Percentiles rank a stretch among this genome's conserved stretches.
Conservation (phyloP, 2,113 vertebrate genomes). For the Lanius collurio region DNA sequence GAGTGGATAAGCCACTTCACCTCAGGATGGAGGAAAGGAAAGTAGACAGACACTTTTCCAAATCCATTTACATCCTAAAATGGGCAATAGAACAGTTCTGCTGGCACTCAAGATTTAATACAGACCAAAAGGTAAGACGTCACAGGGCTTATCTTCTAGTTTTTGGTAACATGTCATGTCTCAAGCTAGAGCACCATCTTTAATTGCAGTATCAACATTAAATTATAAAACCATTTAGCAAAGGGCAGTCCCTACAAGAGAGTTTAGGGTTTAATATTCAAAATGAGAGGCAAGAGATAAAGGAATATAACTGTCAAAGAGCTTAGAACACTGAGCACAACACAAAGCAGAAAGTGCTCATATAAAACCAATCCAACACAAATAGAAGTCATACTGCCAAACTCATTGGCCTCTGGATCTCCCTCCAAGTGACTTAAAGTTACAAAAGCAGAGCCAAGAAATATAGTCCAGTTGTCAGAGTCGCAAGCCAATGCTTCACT, state of each 20-base stretch:
- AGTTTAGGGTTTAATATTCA: background rate
- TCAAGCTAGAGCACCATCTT: background rate
- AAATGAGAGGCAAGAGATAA: background rate
- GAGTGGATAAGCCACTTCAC: slow-evolving; percentile 55
- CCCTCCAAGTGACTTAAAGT: background rate
- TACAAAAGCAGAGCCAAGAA: background rate
- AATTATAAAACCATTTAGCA: background rate
- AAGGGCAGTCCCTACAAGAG: background rate
- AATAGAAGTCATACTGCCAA: background rate
- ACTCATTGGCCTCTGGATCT: background rate
- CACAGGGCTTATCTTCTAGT: background rate
- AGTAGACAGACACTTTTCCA: slow-evolving; percentile 42
- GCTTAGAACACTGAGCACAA: background rate
- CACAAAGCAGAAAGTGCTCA: background rate
- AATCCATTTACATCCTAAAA: slow-evolving; percentile 49
- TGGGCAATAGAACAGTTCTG: background rate
- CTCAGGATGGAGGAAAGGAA: slow-evolving; percentile 41
- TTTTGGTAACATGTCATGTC: background rate
- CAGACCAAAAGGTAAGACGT: background rate
- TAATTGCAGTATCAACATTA: background rate
- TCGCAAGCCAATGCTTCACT: background rate
- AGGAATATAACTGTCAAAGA: background rate
- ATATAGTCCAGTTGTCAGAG: background rate
- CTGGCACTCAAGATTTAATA: background rate
- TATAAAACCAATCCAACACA: background rate